phyloP scores from a whole-genome alignment of 2,113 vertebrate genomes.

The Bungarus multicinctus region DNA sequence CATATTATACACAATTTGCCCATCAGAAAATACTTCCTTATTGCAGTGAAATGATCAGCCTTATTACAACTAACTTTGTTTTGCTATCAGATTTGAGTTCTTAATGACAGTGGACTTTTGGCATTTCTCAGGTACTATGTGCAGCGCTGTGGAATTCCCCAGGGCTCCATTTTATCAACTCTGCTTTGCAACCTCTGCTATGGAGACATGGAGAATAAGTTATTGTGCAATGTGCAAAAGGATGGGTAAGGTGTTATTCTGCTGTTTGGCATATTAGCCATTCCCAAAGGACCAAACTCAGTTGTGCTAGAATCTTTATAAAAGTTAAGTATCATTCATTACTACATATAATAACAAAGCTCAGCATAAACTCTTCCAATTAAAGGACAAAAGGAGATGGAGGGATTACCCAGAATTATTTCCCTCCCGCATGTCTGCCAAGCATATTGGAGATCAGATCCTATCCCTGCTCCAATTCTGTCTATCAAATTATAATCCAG shows the following conservation, averaged over 20 bases:
- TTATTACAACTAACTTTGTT: neutral
- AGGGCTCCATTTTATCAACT: slow-evolving; percentile 86
- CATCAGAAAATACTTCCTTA: neutral
- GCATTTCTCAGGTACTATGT: slow-evolving; percentile 75
- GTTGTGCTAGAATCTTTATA: neutral
- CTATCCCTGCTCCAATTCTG: neutral
- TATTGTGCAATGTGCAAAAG: slow-evolving; percentile 69
- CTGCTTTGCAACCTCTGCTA: slow-evolving; percentile 93
- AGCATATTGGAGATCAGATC: neutral
- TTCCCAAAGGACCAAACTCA: neutral
- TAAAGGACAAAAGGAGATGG: neutral
- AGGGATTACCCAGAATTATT: neutral
- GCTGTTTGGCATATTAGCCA: neutral
- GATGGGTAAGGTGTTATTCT: slow-evolving; percentile 72
- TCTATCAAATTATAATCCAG: neutral
- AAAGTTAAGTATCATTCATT: neutral
- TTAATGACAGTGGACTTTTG: neutral
- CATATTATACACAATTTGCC: neutral
- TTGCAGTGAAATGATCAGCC: neutral
- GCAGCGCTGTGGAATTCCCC: slow-evolving; percentile 86
- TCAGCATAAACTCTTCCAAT: neutral
- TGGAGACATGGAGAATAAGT: slow-evolving; percentile 87
- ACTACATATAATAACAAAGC: neutral
- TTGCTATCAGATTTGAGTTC: neutral
- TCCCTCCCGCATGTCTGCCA: neutral